These are phyloP conservation scores for Papio anubis DNA, from an alignment of 2,113 vertebrate genomes.

Conservation along the genomic window DNA sequence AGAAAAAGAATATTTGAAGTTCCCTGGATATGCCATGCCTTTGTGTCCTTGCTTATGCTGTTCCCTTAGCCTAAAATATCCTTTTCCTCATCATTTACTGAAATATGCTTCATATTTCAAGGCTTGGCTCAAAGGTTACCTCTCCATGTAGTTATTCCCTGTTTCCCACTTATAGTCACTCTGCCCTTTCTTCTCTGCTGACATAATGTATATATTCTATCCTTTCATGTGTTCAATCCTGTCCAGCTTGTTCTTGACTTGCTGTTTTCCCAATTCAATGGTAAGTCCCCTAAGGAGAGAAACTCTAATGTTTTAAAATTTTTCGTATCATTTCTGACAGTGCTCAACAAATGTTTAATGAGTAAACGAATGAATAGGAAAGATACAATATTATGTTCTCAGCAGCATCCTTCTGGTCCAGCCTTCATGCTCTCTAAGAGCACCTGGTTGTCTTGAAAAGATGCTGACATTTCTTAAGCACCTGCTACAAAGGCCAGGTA, in stretches of 20 bases:
- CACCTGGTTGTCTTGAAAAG: neutral
- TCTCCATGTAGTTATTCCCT: neutral
- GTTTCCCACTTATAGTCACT: neutral
- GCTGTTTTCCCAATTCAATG: neutral
- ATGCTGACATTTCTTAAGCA: neutral
- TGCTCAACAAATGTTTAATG: neutral
- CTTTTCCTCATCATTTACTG: neutral
- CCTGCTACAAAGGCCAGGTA: neutral
- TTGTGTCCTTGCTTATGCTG: neutral
- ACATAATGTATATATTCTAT: neutral
- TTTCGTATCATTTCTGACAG: neutral
- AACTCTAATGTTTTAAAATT: neutral
- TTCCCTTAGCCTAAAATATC: neutral
- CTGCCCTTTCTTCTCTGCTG: neutral
- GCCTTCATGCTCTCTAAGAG: neutral
- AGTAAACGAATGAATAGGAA: neutral
- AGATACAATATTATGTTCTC: neutral
- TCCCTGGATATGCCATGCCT: neutral
- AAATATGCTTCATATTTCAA: neutral
- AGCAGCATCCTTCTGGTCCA: rapidly evolving
- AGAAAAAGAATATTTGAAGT: neutral
- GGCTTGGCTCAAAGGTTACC: neutral
- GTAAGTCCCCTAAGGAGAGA: neutral
- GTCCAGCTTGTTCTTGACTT: neutral
- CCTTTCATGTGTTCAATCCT: neutral